Conservation (phyloP, 2,888 invertebrate genomes). For the Drosophila crucigera region DNA sequence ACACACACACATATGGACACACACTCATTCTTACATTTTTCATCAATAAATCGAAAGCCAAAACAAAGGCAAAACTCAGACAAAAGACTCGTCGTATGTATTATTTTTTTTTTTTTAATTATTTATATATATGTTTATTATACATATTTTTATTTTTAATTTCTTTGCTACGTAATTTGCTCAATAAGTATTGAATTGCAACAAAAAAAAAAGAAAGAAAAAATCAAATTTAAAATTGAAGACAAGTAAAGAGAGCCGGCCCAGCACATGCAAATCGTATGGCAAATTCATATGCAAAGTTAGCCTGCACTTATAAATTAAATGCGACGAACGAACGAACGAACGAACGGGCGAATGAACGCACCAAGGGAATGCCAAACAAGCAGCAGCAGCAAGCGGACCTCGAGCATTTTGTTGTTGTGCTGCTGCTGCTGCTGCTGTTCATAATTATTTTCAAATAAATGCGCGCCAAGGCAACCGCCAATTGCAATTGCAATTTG, state of each 20-base stretch:
- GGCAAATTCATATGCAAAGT: slow-evolving; percentile 1
- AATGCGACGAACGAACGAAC: slow-evolving; percentile 1
- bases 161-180: slow-evolving; percentile 26
- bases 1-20: not conserved
- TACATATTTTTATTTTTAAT: slow-evolving; percentile 1
- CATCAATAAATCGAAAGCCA: slow-evolving; percentile 56
- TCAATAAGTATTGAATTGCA: slow-evolving; percentile 3
- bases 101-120: not conserved
- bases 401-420: slow-evolving; percentile 33
- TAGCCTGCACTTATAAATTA: slow-evolving; percentile 18
- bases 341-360: slow-evolving; percentile 14
- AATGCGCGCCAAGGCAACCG: slow-evolving; percentile 77
- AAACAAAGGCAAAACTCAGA: slow-evolving; percentile 30
- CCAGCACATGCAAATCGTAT: not conserved
- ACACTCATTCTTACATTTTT: slow-evolving; percentile 14
- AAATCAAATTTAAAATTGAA: not conserved
- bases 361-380: slow-evolving; percentile 57
- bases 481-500: slow-evolving; percentile 47
- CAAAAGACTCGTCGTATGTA: slow-evolving; percentile 12
- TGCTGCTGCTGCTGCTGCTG: not conserved
- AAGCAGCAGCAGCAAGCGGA: slow-evolving; percentile 11
- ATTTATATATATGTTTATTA: not conserved
- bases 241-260: not conserved
- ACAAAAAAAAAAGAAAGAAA: not conserved
- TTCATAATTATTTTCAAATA: slow-evolving; percentile 77